Evolutionary conservation across 2,113 vertebrate species (phyloP).

Genomic region (Progne subis): DNA sequence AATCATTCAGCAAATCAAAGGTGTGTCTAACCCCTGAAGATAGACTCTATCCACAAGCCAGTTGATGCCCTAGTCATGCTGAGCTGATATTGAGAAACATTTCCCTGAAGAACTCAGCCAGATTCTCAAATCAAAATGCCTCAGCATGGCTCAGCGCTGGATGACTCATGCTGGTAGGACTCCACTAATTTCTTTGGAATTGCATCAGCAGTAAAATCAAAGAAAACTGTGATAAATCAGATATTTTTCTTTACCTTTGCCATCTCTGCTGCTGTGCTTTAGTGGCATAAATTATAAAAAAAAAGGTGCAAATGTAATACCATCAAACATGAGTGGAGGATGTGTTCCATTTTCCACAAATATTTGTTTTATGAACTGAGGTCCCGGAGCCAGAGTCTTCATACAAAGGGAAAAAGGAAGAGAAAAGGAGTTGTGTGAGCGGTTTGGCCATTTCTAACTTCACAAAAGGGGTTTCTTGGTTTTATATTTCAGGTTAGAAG

Average conservation of each 20-base stretch:
- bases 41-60: background rate
- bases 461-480: background rate
- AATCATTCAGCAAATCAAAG: constrained; percentile 1
- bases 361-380: background rate
- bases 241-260: background rate
- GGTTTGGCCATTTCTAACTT: background rate
- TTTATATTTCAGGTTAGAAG: background rate
- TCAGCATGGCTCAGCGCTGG: fast-evolving
- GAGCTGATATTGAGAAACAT: background rate
- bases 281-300: background rate
- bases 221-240: background rate
- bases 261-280: background rate
- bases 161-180: background rate
- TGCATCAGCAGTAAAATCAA: background rate
- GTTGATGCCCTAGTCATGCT: background rate
- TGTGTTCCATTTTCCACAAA: background rate
- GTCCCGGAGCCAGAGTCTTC: background rate
- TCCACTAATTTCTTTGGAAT: background rate
- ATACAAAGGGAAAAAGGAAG: background rate
- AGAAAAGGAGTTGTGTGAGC: background rate
- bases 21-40: background rate
- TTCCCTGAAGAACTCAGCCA: background rate
- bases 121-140: background rate
- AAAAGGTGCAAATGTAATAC: background rate
- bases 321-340: background rate